Evolutionary conservation across 2,888 invertebrate species (phyloP).

Genomic region (Ophraella communa): DNA sequence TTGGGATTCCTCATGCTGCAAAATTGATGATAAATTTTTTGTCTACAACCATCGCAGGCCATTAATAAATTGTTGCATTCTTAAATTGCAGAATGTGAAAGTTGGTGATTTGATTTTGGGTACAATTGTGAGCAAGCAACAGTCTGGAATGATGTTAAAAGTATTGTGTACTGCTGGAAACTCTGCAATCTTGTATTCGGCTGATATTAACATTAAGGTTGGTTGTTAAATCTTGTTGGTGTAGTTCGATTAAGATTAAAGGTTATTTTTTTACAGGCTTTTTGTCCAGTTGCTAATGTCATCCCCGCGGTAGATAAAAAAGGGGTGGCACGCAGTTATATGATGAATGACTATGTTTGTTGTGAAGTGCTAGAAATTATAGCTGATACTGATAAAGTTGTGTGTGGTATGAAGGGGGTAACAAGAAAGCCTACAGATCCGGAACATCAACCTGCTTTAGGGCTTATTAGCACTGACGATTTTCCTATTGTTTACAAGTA

Average conservation of each 20-base stretch:
- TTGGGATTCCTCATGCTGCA: no score
- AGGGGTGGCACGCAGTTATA: constrained; percentile 77
- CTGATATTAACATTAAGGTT: constrained; percentile 88
- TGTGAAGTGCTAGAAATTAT: constrained; percentile 88
- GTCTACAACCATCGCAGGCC: no score
- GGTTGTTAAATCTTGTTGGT: constrained; percentile 35
- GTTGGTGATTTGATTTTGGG: constrained; percentile 83
- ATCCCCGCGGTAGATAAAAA: constrained; percentile 82
- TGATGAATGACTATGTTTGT: constrained; percentile 84
- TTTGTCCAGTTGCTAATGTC: constrained; percentile 73
- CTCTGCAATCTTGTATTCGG: constrained; percentile 80
- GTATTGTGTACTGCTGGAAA: constrained; percentile 83
- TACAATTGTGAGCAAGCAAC: constrained; percentile 76
- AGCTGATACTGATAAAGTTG: constrained; percentile 86
- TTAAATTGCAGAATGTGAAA: constrained; percentile 66
- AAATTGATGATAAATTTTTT: no score
- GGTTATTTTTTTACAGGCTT: constrained; percentile 62
- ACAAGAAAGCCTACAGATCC: constrained; percentile 74
- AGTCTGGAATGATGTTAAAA: constrained; percentile 78
- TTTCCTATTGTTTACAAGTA: constrained; percentile 86
- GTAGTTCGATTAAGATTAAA: background rate
- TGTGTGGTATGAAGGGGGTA: constrained; percentile 84
- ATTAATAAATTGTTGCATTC: no score
- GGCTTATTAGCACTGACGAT: constrained; percentile 82
- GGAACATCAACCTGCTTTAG: constrained; percentile 76